These are phyloP conservation scores for Chionis minor DNA, from an alignment of 2,113 vertebrate species.

Conservation along the genomic window DNA sequence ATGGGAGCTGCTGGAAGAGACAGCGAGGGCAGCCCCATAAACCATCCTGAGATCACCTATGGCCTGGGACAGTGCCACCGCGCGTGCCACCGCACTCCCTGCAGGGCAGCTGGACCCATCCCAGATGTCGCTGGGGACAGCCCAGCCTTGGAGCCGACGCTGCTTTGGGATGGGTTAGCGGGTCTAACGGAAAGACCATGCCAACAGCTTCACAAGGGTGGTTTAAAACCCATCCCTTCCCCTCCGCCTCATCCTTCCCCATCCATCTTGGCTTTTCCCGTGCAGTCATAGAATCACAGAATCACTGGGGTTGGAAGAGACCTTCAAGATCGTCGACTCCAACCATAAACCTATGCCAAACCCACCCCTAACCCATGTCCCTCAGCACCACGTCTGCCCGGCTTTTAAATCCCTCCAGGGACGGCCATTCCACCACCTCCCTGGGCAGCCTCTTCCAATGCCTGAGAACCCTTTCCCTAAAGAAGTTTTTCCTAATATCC, in stretches of 20 bases:
- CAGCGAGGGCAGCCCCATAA: neutral
- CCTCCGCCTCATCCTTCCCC: neutral
- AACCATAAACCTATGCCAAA: too few species aligned
- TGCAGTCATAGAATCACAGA: too few species aligned
- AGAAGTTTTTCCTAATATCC: too few species aligned
- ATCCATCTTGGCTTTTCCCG: neutral
- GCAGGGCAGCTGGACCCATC: neutral
- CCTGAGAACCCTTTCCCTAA: too few species aligned
- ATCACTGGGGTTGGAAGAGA: too few species aligned
- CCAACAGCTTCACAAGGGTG: neutral
- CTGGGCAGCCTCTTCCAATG: too few species aligned
- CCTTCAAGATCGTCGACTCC: too few species aligned
- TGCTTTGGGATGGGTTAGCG: neutral
- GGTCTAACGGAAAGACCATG: neutral
- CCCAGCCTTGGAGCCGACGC: rapidly evolving
- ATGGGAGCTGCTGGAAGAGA: neutral
- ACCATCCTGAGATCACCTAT: neutral
- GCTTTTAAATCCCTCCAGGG: too few species aligned
- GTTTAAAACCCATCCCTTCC: neutral
- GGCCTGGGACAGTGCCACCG: neutral
- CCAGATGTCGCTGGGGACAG: rapidly evolving
- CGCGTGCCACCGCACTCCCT: neutral
- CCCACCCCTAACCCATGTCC: too few species aligned
- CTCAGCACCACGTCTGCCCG: too few species aligned
- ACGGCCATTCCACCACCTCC: too few species aligned